Evolutionary conservation across 2,113 vertebrate species (phyloP).

Genomic region (Oreotrochilus melanogaster): DNA sequence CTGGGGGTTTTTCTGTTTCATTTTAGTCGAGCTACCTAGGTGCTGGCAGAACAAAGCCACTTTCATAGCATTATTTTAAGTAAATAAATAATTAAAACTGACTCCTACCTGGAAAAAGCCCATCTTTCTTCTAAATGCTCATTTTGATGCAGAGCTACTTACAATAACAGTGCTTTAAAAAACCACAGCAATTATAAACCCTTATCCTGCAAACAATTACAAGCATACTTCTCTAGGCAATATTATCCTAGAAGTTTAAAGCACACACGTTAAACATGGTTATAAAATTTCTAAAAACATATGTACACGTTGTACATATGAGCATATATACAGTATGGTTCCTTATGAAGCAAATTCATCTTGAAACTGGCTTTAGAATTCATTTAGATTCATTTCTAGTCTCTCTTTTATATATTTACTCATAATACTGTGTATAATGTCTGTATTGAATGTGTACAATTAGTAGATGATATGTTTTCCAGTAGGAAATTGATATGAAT

Average conservation of each 20-base stretch:
- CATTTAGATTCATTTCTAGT: neutral
- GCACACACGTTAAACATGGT: neutral
- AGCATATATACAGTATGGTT: neutral
- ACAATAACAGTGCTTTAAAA: neutral
- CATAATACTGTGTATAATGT: neutral
- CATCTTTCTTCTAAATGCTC: neutral
- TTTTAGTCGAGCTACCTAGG: neutral
- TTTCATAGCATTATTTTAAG: neutral
- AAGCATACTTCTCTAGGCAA: neutral
- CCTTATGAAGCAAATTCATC: neutral
- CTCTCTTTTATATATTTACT: neutral
- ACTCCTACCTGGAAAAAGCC: neutral
- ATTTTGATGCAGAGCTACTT: neutral
- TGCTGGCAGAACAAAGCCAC: neutral
- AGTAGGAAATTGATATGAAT: neutral
- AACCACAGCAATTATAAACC: neutral
- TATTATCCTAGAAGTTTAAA: slow-evolving; percentile 23
- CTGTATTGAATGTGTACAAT: neutral
- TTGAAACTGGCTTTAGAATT: neutral
- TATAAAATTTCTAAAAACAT: slow-evolving; percentile 29
- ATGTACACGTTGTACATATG: neutral
- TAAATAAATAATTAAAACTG: neutral
- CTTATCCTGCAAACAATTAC: neutral
- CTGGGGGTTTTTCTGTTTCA: neutral
- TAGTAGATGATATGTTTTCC: neutral